Conservation (phyloP, 53 echinoderm and acorn worm species). For the Paelopatides confundens region DNA sequence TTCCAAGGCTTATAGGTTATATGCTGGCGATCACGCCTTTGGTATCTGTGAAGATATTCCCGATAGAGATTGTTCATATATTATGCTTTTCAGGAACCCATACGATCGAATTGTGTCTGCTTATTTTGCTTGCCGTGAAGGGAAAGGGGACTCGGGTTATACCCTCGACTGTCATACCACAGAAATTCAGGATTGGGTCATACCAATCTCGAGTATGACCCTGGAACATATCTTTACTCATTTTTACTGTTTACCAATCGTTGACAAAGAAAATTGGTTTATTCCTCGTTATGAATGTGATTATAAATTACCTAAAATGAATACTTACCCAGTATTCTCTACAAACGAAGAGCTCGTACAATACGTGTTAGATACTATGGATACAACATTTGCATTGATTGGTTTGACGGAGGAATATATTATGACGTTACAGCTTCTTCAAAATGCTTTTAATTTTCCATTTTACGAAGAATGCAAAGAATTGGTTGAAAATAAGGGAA, state of each 20-base stretch:
- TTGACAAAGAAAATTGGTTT: slow-evolving; percentile 39
- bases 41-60: slow-evolving; percentile 38
- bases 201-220: not conserved
- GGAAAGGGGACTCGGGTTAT: not conserved
- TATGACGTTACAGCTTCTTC: slow-evolving; percentile 39
- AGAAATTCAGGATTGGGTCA: slow-evolving; percentile 24
- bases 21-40: slow-evolving; percentile 11
- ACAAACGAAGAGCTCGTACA: slow-evolving; percentile 26
- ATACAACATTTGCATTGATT: slow-evolving; percentile 19
- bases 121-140: slow-evolving; percentile 35
- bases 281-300: slow-evolving; percentile 36
- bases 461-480: slow-evolving; percentile 48
- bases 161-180: slow-evolving; percentile 19
- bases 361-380: slow-evolving; percentile 24
- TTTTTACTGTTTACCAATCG: not conserved
- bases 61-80: slow-evolving; percentile 18
- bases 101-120: slow-evolving; percentile 32
- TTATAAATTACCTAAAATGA: not conserved
- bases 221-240: slow-evolving; percentile 4
- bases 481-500: slow-evolving; percentile 16
- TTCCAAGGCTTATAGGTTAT: slow-evolving; percentile 27
- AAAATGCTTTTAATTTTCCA: slow-evolving; percentile 39
- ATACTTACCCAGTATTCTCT: not conserved
- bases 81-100: slow-evolving; percentile 5
- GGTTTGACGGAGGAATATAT: slow-evolving; percentile 38